Base-by-base conservation (phyloP, 1,140 invertebrate species). In the Drosophila rhopaloa region DNA sequence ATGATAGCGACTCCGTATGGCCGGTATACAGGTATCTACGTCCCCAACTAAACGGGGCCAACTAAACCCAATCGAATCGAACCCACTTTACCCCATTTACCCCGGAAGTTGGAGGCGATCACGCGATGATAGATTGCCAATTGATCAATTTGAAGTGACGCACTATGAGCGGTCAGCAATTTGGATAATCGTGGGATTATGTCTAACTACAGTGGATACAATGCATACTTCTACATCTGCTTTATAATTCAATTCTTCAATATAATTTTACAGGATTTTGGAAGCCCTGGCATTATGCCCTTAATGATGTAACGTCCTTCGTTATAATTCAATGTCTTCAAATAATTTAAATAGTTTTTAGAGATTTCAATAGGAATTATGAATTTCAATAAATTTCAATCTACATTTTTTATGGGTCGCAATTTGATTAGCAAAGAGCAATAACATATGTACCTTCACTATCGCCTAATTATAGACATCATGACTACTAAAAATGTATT, bases 111-210 rank as follows among this genome's bases (percentile, higher is more conserved):
- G 6, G 16, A 1, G 1, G n/a, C 56, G 60, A 70, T 67, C 66
- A 70, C 66, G 66, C 66, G 62, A 68, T 68, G 14, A 67, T 47
- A 40, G 37, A 65, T 67, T 27, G 60, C 38, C 65, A 67, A 68
- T 68, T 68, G 61, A 54, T 70, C 66, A 70, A 70, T 67, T 70
- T 11, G 7, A 24, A 38, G 47, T 67, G 66, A 68, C 62, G 66
- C 62, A 68, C 40, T 68, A 19, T 4, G 24, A 9, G 11, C 29
- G 46, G 19, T 14, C 19, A 35, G 27, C 60, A 16, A 66, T 68
- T 68, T 65, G 65, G 46, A 66, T 68, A 68, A 66, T 65, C 46
- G 37, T 13, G 37, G 37, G 44, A 63, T 66, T 48, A 48, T 41
- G 13, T 0, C 11, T 8, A 24, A 56, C 9, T 27, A 29, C 14